Evolutionary conservation across 2,113 vertebrate species (phyloP).

Genomic region (Oxygymnocypris stewartii): DNA sequence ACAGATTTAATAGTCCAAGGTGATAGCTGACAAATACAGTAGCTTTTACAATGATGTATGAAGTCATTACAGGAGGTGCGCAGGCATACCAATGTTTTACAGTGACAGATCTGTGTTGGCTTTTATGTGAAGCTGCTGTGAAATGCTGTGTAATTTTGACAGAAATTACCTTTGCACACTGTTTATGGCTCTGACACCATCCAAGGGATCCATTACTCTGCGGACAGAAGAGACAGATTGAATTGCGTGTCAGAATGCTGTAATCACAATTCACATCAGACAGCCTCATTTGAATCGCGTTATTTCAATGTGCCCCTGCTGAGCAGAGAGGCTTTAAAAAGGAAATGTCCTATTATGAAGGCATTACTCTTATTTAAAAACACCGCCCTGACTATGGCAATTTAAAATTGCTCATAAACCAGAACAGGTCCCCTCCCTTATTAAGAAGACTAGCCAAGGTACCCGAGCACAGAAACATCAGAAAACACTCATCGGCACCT

Average conservation of each 20-base stretch:
- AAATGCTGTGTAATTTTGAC: constrained; percentile 55
- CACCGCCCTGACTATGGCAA: neutral
- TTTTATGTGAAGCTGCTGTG: constrained; percentile 41
- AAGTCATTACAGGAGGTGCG: constrained; percentile 50
- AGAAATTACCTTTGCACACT: constrained; percentile 69
- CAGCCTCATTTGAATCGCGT: constrained; percentile 9
- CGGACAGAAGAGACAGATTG: constrained; percentile 37
- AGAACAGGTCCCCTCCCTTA: constrained; percentile 7
- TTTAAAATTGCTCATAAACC: constrained; percentile 12
- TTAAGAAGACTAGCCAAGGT: neutral
- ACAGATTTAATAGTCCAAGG: constrained; percentile 44
- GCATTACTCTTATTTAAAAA: constrained; percentile 10
- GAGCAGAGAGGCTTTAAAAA: constrained; percentile 14
- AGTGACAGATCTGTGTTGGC: constrained; percentile 49
- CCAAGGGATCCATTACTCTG: constrained; percentile 68
- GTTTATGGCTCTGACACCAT: constrained; percentile 70
- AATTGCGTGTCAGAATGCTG: constrained; percentile 25
- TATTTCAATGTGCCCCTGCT: constrained; percentile 28
- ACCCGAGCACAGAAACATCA: constrained; percentile 21
- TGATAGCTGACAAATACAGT: constrained; percentile 40
- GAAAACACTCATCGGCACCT: constrained; percentile 38
- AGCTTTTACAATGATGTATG: constrained; percentile 52
- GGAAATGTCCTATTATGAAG: constrained; percentile 22
- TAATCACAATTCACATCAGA: constrained; percentile 29
- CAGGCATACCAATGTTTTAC: constrained; percentile 47